Evolutionary conservation across 2,797 vertebrate genomes (phyloP).

Genomic region (Betta splendens): DNA sequence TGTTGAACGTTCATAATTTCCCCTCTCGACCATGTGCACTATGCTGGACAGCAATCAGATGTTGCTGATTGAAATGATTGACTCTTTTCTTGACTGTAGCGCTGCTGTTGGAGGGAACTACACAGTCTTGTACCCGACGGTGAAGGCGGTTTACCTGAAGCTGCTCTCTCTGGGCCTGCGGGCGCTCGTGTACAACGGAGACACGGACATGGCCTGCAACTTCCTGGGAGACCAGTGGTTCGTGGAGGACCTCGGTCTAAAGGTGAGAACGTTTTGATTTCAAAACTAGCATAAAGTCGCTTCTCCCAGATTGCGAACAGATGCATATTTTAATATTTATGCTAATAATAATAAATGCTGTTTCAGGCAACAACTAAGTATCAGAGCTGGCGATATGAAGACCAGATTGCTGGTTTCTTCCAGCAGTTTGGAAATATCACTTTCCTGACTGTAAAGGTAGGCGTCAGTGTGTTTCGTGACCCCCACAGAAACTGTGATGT

Average conservation of each 20-base stretch:
- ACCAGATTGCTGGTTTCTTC: conserved; percentile 83
- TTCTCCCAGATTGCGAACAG: neutral
- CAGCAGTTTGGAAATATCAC: conserved; percentile 81
- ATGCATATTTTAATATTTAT: neutral
- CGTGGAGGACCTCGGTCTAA: conserved; percentile 77
- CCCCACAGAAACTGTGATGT: neutral
- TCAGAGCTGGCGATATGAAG: conserved; percentile 69
- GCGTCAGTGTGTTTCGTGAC: neutral
- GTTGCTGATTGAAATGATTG: neutral
- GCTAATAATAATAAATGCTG: conserved; percentile 10
- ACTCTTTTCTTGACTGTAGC: conserved; percentile 46
- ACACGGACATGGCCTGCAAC: conserved; percentile 86
- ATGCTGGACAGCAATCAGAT: neutral
- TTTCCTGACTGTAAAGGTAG: conserved; percentile 83
- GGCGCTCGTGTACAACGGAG: conserved; percentile 83
- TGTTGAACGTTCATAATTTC: too few species aligned
- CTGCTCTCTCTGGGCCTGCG: conserved; percentile 74
- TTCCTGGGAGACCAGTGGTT: conserved; percentile 85
- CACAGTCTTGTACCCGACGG: conserved; percentile 58
- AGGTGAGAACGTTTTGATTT: conserved; percentile 55
- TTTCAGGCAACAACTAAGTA: conserved; percentile 72
- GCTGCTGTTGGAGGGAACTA: conserved; percentile 66
- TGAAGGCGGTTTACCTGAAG: conserved; percentile 78
- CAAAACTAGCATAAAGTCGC: neutral
- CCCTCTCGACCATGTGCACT: neutral